These are phyloP conservation scores for Eupithecia insigniata DNA, from an alignment of 2,888 invertebrate species.

Conservation along the genomic window DNA sequence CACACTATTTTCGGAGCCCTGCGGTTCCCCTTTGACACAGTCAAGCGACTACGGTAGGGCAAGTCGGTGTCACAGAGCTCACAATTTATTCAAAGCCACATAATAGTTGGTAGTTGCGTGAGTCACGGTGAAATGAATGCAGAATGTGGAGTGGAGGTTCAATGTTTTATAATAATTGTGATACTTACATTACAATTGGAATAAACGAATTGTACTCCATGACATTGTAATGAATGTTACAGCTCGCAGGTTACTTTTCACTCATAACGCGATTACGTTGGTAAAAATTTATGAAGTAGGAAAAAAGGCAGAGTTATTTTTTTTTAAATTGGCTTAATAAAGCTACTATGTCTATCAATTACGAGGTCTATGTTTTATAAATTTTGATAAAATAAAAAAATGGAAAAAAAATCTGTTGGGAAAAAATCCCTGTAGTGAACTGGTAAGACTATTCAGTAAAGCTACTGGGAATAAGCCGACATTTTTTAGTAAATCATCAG, in stretches of 20 bases:
- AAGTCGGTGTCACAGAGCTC: constrained; percentile 16
- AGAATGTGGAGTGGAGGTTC: constrained; percentile 25
- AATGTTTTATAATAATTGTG: constrained; percentile 5
- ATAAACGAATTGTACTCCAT: background rate
- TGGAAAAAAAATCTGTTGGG: no score
- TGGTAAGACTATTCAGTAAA: no score
- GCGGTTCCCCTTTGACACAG: constrained; percentile 55
- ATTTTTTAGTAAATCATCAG: background rate
- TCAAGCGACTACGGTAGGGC: constrained; percentile 29
- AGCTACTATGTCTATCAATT: no score
- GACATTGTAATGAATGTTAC: background rate
- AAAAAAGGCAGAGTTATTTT: no score
- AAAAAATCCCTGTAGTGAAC: no score
- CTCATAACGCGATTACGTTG: no score
- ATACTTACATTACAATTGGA: background rate
- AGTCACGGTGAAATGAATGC: constrained; percentile 27
- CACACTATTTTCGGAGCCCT: constrained; percentile 73
- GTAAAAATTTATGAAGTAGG: no score
- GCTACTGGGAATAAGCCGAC: no score
- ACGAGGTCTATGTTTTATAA: no score
- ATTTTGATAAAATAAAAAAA: no score
- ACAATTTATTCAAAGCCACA: background rate
- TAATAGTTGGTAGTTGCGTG: background rate
- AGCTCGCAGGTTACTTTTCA: no score
- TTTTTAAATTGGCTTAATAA: no score